Base-by-base conservation (phyloP, 2,888 invertebrate genomes). In the Lymantria monacha region DNA sequence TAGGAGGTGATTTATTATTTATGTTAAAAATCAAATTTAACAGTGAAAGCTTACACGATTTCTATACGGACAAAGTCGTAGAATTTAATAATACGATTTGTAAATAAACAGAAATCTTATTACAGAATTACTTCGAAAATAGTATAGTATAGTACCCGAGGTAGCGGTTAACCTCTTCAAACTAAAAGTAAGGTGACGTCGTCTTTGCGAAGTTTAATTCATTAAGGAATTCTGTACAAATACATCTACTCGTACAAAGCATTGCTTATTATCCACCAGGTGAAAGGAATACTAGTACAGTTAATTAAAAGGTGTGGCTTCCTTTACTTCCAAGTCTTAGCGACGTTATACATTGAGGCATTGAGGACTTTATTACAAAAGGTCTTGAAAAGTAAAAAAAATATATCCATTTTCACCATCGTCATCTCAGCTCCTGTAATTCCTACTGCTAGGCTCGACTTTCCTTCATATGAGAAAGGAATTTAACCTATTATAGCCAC, bases 261-360 rank as follows among this genome's bases (percentile, higher is more conserved):
- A 10, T 33, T 33, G 33, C 10, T 8, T 36, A 1, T 38, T 74
- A 61, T 3, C 22, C 2, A 33, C 33, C 10, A 1, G 9, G 33
- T 33, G 33, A 33, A 22, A 22, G 22, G 5, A 22, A 5, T 22
- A 22, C 22, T 22, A 22, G 33, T 33, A 10, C 33, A 33, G 22
- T 10, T 33, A 33, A 33, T 33, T 33, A 33, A 33, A 33, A 33
- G 33, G 33, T 8, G 7, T 8, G 5, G 33, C 1, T 33, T 33
- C 10, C 33, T 10, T 10, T 9, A 33, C 3, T 33, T 10, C 33
- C 33, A 10, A 10, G 10, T 33, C 33, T 33, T 7, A 33, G 33
- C 9, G 1, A 9, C 33, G 33, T 33, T 33, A 33, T 7, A 33
- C 7, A 1, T 33, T 33, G 3, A 7, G 33, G 9, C 5, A 22